Percentiles rank a stretch among this genome's conserved stretches.
These are phyloP conservation scores for Calidris pugnax DNA, from an alignment of 2,113 vertebrate genomes.

Conservation along the genomic window DNA sequence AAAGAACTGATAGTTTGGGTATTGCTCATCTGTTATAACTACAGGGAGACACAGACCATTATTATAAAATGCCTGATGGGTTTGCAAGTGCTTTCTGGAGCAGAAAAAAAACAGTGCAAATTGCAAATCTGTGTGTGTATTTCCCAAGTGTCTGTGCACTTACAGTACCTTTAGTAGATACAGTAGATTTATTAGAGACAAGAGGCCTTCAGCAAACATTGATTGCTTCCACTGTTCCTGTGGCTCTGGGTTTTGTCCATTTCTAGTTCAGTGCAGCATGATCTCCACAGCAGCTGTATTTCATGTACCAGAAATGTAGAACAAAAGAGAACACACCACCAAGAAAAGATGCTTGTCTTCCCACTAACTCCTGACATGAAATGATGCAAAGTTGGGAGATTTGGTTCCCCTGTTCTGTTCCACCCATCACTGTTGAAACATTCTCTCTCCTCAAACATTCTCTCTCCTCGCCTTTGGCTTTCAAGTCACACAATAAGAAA, in stretches of 20 bases:
- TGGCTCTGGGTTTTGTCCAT: neutral
- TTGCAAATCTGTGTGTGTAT: neutral
- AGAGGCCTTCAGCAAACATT: neutral
- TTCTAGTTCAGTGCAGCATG: neutral
- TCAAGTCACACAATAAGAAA: neutral
- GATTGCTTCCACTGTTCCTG: fast-evolving
- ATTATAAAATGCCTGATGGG: neutral
- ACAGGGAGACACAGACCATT: neutral
- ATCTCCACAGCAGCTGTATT: neutral
- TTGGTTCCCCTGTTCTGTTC: neutral
- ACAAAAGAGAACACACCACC: fast-evolving
- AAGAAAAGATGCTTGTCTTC: neutral
- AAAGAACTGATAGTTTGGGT: neutral
- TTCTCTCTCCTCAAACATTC: neutral
- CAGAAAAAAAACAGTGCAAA: neutral
- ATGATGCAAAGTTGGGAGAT: neutral
- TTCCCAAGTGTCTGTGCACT: neutral
- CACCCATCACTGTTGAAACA: fast-evolving
- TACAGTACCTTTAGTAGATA: neutral
- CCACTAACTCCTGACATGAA: neutral
- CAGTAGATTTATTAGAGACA: neutral
- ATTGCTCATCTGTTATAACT: neutral
- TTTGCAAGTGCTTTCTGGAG: neutral
- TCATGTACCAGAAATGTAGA: neutral
- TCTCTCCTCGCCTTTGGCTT: neutral